Conservation (phyloP, 2,888 invertebrate species). For the Drosophila rubida region DNA sequence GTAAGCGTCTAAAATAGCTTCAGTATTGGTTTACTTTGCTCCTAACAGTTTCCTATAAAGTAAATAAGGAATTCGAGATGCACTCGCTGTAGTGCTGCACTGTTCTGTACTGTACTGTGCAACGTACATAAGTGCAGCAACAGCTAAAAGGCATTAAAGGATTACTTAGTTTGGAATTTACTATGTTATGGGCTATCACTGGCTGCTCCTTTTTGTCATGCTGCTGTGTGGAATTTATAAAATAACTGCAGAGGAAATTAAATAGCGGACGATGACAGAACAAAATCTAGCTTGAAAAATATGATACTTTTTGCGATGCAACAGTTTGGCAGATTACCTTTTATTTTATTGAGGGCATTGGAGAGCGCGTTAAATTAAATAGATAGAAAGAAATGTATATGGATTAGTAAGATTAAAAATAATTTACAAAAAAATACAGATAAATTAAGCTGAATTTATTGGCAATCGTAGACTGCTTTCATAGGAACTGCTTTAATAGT, state of each 20-base stretch:
- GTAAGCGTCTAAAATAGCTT: slow-evolving; percentile 73
- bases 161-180: slow-evolving; percentile 71
- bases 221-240: slow-evolving; percentile 43
- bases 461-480: no score
- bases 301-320: background rate
- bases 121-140: slow-evolving; percentile 31
- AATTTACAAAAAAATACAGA: no score
- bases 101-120: background rate
- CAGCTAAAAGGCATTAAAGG: slow-evolving; percentile 73
- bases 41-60: slow-evolving; percentile 57
- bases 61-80: slow-evolving; percentile 76
- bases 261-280: slow-evolving; percentile 15
- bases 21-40: slow-evolving; percentile 63
- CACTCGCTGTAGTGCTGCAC: no score
- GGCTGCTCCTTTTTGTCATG: slow-evolving; percentile 42
- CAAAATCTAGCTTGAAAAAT: slow-evolving; percentile 1
- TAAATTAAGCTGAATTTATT: no score
- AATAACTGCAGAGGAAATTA: slow-evolving; percentile 45
- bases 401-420: no score
- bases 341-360: background rate
- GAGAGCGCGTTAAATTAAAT: background rate
- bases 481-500: no score
- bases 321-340: slow-evolving; percentile 1
- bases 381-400: no score
- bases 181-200: slow-evolving; percentile 60